These are phyloP conservation scores for Drosophila quadrilineata DNA, from an alignment of 1,140 invertebrate species.

Conservation along the genomic window DNA sequence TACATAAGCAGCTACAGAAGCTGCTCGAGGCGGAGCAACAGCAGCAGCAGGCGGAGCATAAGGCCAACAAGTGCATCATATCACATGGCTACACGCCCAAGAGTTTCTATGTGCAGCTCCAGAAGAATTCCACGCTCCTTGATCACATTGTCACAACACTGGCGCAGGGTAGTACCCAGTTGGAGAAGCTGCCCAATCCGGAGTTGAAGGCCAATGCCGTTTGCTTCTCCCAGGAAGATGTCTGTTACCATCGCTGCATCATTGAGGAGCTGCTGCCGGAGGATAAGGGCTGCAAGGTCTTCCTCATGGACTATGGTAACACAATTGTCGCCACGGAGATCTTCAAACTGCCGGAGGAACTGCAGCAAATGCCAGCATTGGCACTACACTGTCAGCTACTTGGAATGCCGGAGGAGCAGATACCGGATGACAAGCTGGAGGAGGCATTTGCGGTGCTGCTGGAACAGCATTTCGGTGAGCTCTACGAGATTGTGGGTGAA, in stretches of 20 bases:
- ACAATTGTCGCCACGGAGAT: constrained; percentile 83
- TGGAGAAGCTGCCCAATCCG: neutral
- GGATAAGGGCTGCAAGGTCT: constrained; percentile 83
- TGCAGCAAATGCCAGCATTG: constrained; percentile 83
- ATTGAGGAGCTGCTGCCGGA: constrained; percentile 84
- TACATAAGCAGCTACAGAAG: constrained; percentile 57
- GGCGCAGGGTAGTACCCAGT: constrained; percentile 35
- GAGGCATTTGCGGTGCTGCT: constrained; percentile 54
- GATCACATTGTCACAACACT: constrained; percentile 85
- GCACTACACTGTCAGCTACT: constrained; percentile 84
- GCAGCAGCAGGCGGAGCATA: constrained; percentile 18
- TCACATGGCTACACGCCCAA: constrained; percentile 86
- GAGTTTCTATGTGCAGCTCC: constrained; percentile 88
- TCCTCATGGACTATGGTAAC: constrained; percentile 89
- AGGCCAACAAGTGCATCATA: constrained; percentile 74
- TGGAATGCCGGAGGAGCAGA: constrained; percentile 45
- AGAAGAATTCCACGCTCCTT: constrained; percentile 83
- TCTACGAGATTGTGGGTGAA: constrained; percentile 60
- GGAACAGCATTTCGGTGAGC: constrained; percentile 73
- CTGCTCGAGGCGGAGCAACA: constrained; percentile 36
- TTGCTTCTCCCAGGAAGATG: constrained; percentile 86
- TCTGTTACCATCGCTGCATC: constrained; percentile 86
- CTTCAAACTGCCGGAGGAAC: constrained; percentile 84
- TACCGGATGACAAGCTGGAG: constrained; percentile 40
- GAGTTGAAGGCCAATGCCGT: constrained; percentile 81